These are phyloP conservation scores for Graphium colonna DNA, from an alignment of 2,888 invertebrate species.

Conservation along the genomic window DNA sequence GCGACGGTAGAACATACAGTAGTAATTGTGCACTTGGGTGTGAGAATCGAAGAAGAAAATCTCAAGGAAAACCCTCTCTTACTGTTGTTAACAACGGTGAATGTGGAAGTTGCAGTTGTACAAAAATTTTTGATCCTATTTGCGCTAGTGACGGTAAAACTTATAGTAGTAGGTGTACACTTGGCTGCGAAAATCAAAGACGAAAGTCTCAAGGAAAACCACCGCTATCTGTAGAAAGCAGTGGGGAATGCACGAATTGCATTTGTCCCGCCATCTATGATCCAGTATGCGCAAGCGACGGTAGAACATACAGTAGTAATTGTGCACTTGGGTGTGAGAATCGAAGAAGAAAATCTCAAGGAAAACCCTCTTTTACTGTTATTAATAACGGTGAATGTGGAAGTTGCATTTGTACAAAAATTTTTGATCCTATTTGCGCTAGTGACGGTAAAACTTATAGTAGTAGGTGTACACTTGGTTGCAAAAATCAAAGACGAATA, in stretches of 20 bases:
- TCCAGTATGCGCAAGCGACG: conserved; percentile 39
- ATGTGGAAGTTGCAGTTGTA: conserved; percentile 25
- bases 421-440: conserved; percentile 31
- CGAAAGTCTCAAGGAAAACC: not conserved
- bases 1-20: too few species aligned
- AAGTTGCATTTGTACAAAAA: conserved; percentile 13
- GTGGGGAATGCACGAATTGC: conserved; percentile 24
- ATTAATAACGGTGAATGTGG: conserved; percentile 22
- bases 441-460: too few species aligned
- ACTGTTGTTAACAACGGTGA: conserved; percentile 18
- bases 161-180: too few species aligned
- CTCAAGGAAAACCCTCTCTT: conserved; percentile 8
- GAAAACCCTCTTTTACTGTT: too few species aligned
- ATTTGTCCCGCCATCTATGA: conserved; percentile 23
- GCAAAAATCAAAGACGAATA: conserved; percentile 21
- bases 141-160: conserved; percentile 35
- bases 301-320: too few species aligned
- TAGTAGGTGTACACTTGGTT: conserved; percentile 28
- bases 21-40: too few species aligned
- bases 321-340: conserved; percentile 29
- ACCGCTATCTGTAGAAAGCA: not conserved
- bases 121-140: conserved; percentile 20
- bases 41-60: too few species aligned
- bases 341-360: not conserved
- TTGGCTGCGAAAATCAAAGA: conserved; percentile 30